A percentile compares a stretch with the other conserved stretches of the same genome.
Evolutionary conservation across 1,140 invertebrate genomes (phyloP).

Genomic region (Meloidogyne chitwoodi): DNA sequence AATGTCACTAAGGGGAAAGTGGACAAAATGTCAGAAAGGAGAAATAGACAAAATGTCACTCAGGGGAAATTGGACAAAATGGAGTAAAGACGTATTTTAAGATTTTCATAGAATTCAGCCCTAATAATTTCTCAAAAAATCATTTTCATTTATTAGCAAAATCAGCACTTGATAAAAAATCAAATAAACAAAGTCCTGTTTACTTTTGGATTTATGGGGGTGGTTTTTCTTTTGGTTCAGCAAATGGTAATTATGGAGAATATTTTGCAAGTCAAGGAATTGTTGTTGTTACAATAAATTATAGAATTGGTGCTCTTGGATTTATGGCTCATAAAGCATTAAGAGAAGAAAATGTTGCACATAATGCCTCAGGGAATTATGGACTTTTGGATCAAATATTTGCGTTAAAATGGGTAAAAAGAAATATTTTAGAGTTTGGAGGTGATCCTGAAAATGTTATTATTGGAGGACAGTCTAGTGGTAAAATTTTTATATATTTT

Average conservation of each 20-base stretch:
- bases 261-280: slow-evolving; percentile 10
- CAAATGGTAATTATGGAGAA: slow-evolving; percentile 60
- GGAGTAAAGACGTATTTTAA: too few relatives aligned
- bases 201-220: slow-evolving; percentile 76
- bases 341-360: neutral
- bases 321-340: slow-evolving; percentile 32
- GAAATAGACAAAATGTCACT: too few relatives aligned
- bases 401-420: slow-evolving; percentile 71
- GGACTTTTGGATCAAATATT: slow-evolving; percentile 71
- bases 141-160: neutral
- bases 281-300: slow-evolving; percentile 11
- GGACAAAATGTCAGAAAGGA: too few relatives aligned
- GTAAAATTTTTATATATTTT: too few relatives aligned
- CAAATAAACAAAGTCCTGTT: slow-evolving; percentile 66
- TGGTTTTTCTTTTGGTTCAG: neutral
- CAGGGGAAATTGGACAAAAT: too few relatives aligned
- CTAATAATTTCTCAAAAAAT: too few relatives aligned
- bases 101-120: too few relatives aligned
- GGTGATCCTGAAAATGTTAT: slow-evolving; percentile 72
- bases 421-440: slow-evolving; percentile 72
- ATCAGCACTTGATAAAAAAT: too few relatives aligned
- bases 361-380: slow-evolving; percentile 5
- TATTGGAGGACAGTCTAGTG: slow-evolving; percentile 66
- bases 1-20: too few relatives aligned
- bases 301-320: slow-evolving; percentile 22